Conservation (phyloP, 2,113 vertebrate genomes). For the Catharus fuscescens region DNA sequence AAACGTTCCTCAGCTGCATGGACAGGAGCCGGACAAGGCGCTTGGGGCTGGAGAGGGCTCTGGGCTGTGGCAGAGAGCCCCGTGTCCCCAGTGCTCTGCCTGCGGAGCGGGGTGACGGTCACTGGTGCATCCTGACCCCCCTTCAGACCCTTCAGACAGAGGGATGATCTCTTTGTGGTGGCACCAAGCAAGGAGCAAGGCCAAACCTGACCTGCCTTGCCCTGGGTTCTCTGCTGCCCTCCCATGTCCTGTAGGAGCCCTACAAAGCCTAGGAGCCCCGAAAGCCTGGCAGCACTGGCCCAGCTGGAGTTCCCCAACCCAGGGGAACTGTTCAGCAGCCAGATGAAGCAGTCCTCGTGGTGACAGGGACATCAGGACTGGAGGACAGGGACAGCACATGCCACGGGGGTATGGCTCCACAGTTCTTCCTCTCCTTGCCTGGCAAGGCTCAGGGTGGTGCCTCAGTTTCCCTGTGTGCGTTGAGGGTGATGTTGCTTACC, state of each 20-base stretch:
- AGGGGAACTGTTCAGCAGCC: fast-evolving
- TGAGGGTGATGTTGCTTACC: neutral
- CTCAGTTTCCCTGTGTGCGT: neutral
- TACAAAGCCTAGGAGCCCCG: neutral
- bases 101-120: fast-evolving
- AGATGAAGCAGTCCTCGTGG: fast-evolving
- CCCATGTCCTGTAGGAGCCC: neutral
- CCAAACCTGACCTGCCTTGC: neutral
- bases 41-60: neutral
- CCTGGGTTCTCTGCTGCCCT: neutral
- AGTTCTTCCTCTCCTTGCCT: neutral
- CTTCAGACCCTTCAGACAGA: neutral
- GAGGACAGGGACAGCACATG: neutral
- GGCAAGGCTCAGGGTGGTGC: neutral
- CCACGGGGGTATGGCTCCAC: fast-evolving
- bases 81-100: fast-evolving
- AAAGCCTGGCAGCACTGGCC: neutral
- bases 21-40: neutral
- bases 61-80: neutral
- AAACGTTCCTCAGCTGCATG: neutral
- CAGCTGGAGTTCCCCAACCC: neutral
- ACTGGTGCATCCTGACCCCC: neutral
- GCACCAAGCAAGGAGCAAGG: neutral
- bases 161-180: neutral
- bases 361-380: neutral